Evolutionary conservation across 1,140 invertebrate genomes (phyloP).

Genomic region (Aphelenchoides besseyi): DNA sequence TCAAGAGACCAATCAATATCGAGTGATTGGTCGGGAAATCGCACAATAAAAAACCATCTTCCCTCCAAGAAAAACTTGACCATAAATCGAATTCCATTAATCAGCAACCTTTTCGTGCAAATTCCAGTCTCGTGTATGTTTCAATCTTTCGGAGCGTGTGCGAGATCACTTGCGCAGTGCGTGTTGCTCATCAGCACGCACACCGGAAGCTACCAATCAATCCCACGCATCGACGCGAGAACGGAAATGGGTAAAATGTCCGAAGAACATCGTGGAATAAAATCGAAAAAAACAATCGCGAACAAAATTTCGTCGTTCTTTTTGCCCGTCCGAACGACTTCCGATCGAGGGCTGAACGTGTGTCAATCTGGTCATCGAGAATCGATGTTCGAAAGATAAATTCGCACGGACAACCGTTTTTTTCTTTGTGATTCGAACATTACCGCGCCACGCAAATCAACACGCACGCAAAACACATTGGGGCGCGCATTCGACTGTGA

Average conservation of each 20-base stretch:
- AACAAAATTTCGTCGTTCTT: background rate
- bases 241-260: background rate
- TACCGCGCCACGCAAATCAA: no score
- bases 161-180: background rate
- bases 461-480: no score
- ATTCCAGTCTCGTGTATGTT: no score
- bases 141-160: no score
- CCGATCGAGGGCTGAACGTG: background rate
- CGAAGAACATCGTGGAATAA: background rate
- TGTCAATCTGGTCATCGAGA: background rate
- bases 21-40: no score
- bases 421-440: background rate
- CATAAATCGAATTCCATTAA: no score
- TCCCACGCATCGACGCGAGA: background rate
- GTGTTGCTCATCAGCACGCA: background rate
- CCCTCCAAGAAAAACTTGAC: no score
- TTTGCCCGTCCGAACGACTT: background rate
- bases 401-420: background rate
- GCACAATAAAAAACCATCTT: no score
- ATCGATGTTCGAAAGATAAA: background rate
- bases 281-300: background rate
- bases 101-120: no score
- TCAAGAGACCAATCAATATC: no score
- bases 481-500: no score
- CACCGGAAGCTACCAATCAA: conserved; percentile 3